Percentiles rank a stretch among this genome's conserved stretches.
phyloP scores from a whole-genome alignment of 2,113 vertebrate genomes.

The Cryptomyrus ogoouensis region DNA sequence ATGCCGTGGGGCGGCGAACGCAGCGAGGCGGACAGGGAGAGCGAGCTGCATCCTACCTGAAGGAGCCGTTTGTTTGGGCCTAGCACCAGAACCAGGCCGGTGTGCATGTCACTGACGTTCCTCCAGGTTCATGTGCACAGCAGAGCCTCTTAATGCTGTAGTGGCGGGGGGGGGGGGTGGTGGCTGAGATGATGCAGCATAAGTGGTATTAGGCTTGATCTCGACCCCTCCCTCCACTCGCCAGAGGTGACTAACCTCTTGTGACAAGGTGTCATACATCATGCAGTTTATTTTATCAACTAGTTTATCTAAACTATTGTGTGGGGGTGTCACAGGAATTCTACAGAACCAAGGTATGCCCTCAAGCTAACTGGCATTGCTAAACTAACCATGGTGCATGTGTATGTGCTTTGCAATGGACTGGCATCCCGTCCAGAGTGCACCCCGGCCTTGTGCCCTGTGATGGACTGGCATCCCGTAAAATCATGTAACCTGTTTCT shows the following conservation, averaged over 20 bases:
- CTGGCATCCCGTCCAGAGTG: no score
- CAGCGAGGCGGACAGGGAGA: constrained; percentile 21
- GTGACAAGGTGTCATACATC: background rate
- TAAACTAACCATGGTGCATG: background rate
- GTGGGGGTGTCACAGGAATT: background rate
- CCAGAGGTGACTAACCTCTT: background rate
- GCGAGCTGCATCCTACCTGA: constrained; percentile 61
- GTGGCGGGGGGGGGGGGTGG: constrained; percentile 18
- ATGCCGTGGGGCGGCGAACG: constrained; percentile 28
- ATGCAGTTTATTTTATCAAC: background rate
- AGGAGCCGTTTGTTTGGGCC: constrained; percentile 67
- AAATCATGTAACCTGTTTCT: background rate
- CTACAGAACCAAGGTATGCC: background rate
- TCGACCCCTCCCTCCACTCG: no score
- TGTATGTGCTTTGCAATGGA: background rate
- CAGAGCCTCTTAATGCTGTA: constrained; percentile 62
- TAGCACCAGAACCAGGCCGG: constrained; percentile 58
- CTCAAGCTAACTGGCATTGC: background rate
- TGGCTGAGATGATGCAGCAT: background rate
- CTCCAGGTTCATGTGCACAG: constrained; percentile 55
- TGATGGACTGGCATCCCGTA: background rate
- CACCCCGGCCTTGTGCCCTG: no score
- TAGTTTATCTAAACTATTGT: background rate
- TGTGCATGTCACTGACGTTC: constrained; percentile 66
- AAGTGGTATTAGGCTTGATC: background rate